A percentile compares a stretch with the other conserved stretches of the same genome.
Evolutionary conservation across 2,888 invertebrate genomes (phyloP).

Genomic region (Drosophila meridionalis): DNA sequence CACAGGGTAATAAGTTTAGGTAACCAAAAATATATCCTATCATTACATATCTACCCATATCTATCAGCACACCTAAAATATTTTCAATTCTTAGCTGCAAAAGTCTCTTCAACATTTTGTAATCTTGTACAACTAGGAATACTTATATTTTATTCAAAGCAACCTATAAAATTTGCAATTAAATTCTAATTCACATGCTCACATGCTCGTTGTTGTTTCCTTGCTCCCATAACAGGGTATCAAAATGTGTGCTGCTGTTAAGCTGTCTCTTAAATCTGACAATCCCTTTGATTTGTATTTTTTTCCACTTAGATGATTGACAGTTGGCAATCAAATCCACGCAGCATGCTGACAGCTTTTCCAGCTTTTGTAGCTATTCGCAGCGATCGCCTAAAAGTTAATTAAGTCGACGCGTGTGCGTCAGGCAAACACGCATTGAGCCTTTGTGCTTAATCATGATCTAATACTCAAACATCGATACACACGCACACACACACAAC

Average conservation of each 20-base stretch:
- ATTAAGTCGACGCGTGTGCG: slow-evolving; percentile 43
- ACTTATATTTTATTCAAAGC: not conserved
- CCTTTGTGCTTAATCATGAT: slow-evolving; percentile 45
- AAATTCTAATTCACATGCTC: not conserved
- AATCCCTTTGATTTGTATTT: slow-evolving; percentile 35
- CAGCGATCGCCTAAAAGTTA: slow-evolving; percentile 46
- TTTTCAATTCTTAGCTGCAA: too few species aligned
- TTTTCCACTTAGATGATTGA: slow-evolving; percentile 29
- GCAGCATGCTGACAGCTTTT: slow-evolving; percentile 6
- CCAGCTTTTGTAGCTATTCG: not conserved
- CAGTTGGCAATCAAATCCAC: slow-evolving; percentile 38
- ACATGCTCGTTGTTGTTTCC: not conserved
- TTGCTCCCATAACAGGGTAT: not conserved
- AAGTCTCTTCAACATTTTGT: too few species aligned
- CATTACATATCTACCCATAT: too few species aligned
- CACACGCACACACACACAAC: not conserved
- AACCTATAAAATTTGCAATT: not conserved
- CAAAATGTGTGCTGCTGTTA: slow-evolving; percentile 1
- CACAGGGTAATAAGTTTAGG: too few species aligned
- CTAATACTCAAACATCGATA: slow-evolving; percentile 43
- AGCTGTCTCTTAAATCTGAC: slow-evolving; percentile 24
- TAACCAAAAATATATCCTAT: too few species aligned
- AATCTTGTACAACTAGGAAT: not conserved
- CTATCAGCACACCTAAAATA: too few species aligned
- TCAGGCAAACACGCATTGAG: slow-evolving; percentile 37